Evolutionary conservation across 2,113 vertebrate species (phyloP).

Genomic region (Macquaria australasica): DNA sequence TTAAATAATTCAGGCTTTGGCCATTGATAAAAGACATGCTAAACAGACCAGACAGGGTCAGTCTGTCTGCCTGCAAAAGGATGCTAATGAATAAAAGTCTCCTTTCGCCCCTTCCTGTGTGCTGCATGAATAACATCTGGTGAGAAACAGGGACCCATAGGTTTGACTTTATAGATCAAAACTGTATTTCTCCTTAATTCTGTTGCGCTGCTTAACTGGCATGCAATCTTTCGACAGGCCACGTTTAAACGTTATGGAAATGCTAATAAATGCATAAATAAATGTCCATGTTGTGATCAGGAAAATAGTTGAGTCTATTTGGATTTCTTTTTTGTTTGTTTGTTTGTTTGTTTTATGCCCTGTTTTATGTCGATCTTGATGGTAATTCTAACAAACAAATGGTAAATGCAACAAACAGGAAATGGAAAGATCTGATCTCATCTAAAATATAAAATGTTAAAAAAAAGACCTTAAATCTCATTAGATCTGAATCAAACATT

Average conservation of each 20-base stretch:
- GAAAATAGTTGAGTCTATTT: neutral
- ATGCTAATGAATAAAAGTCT: neutral
- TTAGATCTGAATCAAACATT: neutral
- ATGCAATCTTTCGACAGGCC: neutral
- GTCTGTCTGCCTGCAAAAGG: constrained; percentile 12
- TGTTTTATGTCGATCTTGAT: neutral
- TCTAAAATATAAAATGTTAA: neutral
- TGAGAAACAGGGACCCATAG: neutral
- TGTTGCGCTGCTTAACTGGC: neutral
- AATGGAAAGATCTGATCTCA: neutral
- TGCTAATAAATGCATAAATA: constrained; percentile 1
- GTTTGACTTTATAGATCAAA: neutral
- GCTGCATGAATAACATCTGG: neutral
- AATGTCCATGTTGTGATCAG: neutral
- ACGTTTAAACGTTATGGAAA: neutral
- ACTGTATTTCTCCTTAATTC: neutral
- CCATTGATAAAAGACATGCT: constrained; percentile 23
- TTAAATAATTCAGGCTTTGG: constrained; percentile 39
- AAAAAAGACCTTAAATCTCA: no score
- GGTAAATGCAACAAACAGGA: neutral
- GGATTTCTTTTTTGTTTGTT: no score
- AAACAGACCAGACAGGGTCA: neutral
- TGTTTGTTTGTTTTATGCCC: neutral
- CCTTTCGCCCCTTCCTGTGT: neutral
- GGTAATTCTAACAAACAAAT: neutral